phyloP scores from a whole-genome alignment of 2,888 invertebrate genomes.

The Agrotis puta region DNA sequence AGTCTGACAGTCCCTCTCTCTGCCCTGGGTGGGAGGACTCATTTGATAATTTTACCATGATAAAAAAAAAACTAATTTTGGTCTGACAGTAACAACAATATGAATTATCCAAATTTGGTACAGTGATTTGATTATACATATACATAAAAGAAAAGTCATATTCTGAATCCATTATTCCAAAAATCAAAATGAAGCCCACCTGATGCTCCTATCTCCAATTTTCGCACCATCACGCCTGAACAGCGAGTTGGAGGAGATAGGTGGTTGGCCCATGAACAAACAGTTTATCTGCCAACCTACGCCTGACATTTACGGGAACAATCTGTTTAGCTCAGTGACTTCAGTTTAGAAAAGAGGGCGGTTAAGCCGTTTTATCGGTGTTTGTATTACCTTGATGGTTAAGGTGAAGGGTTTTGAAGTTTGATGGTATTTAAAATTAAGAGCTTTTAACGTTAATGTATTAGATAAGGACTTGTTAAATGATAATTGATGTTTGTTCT shows the following conservation, averaged over 20 bases:
- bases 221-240: conserved; percentile 1
- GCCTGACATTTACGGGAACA: conserved; percentile 35
- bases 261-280: conserved; percentile 6
- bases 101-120: too few species aligned
- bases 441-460: too few species aligned
- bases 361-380: neutral
- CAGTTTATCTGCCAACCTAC: conserved; percentile 40
- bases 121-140: too few species aligned
- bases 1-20: too few species aligned
- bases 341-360: neutral
- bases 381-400: neutral
- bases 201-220: neutral
- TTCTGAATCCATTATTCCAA: neutral
- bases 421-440: conserved; percentile 4
- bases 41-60: too few species aligned
- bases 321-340: conserved; percentile 19
- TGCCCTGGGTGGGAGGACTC: too few species aligned
- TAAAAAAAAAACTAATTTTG: too few species aligned
- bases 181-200: neutral
- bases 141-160: too few species aligned
- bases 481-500: too few species aligned
- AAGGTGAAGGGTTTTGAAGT: neutral
- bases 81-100: too few species aligned
- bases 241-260: conserved; percentile 11
- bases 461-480: too few species aligned